Evolutionary conservation across 1,140 invertebrate genomes (phyloP).

Genomic region (Conopomorpha cramerella): DNA sequence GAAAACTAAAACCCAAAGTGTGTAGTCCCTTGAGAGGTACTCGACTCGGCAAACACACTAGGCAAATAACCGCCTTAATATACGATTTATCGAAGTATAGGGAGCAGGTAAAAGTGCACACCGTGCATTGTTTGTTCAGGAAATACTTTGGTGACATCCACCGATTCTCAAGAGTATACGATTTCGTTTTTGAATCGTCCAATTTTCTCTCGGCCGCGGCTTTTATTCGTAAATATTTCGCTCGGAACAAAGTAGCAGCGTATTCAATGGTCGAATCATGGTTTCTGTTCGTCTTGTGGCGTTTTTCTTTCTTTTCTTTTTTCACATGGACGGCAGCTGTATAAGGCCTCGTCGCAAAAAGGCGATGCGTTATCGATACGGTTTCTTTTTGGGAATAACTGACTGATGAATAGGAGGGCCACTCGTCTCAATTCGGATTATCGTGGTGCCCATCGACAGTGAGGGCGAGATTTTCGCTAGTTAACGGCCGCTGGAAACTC

Average conservation of each 20-base stretch:
- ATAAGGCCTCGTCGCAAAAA: constrained; percentile 32
- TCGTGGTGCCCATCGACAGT: constrained; percentile 27
- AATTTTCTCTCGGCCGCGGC: too few species aligned
- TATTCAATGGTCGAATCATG: too few species aligned
- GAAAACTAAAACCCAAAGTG: constrained; percentile 56
- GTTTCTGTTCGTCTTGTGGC: too few species aligned
- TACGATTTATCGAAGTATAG: constrained; percentile 46
- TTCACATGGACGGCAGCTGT: constrained; percentile 6
- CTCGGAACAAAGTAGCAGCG: too few species aligned
- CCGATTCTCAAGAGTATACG: too few species aligned
- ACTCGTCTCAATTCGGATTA: constrained; percentile 51
- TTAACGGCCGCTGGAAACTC: constrained; percentile 15
- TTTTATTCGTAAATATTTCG: too few species aligned
- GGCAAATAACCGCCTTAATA: constrained; percentile 43
- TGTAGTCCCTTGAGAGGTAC: constrained; percentile 46
- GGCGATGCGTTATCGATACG: constrained; percentile 28
- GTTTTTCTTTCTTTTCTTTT: background rate
- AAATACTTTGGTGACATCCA: background rate
- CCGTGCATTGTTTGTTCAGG: constrained; percentile 27
- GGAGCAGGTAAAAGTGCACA: constrained; percentile 26
- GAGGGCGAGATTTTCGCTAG: constrained; percentile 41
- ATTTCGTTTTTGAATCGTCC: constrained; percentile 7
- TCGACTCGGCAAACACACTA: constrained; percentile 39
- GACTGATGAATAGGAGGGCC: constrained; percentile 44
- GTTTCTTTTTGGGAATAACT: constrained; percentile 15